Base-by-base conservation (phyloP, 2,888 invertebrate genomes). In the Drosophila bunnanda region DNA sequence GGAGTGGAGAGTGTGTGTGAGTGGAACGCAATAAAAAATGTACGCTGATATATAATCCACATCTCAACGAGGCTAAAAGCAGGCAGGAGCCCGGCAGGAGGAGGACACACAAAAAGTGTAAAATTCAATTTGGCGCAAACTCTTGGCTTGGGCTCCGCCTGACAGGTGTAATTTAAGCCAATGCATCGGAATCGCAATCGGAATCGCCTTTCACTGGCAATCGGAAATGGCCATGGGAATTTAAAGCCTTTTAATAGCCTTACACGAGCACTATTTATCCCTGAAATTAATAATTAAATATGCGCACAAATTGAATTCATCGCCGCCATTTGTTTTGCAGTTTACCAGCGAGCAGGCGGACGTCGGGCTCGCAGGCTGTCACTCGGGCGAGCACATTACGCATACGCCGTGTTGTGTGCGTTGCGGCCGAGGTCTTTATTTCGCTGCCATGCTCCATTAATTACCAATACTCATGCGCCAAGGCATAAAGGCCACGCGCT, bases 241-340 rank as follows among this genome's bases (percentile, higher is more conserved):
- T 79, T 59, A 76, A 84, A 81, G 58, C 79, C 81, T 65, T 72
- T 79, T 69, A 64, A 78, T 78, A 66, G 71, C 43, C 59, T 25
- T 61, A 32, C 53, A 59, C 38, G 58, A 34, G 53, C 48, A 65
- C 61, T 56, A 56, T 54, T 48, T 61, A 57, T 57, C 36, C 64
- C 39, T 41, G 50, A 68, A 69, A 76, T 86, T 68, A 83, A 86
- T 86, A 68, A 86, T 86, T 83, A 39, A 83, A 80, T 76, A 67
- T 58, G 61, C 56, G 70, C 53, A 43, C 76, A 78, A 83, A 86
- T 86, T 83, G 70, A 86, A 83, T 83, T 78, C 62, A 44, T 43
- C 62, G 52, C 54, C 56, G 62, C 50, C 62, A 56, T 50, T 61
- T 46, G 55, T 76, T 60, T 58, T 58, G 34, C 60, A 54, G 44